Base-by-base conservation (phyloP, 2,888 invertebrate species). In the Patella pellucida region DNA sequence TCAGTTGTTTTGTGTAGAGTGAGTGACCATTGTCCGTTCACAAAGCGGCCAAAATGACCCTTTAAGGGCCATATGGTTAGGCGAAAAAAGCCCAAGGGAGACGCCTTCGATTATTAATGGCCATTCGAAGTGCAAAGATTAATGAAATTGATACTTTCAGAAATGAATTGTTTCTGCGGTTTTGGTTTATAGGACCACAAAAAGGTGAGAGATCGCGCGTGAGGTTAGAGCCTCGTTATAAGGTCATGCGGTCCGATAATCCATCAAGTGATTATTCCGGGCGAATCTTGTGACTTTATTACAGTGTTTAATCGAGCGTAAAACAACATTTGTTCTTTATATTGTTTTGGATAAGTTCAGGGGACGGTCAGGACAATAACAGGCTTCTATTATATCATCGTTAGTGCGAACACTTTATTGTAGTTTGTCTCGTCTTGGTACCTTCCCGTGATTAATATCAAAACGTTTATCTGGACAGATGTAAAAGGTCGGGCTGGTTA, bases 1-100 rank as follows among this genome's bases (percentile, higher is more conserved):
- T 12, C 19, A 62, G 62, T 23, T 41, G 23, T 62, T 62, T 62
- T 12, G 62, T 62, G 11, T 62, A 62, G 23, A 62, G 14, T 23
- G 23, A 62, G 19, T 62, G 62, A 62, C 62, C 62, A 62, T 62
- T 62, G 62, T 62, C 62, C 62, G 11, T 62, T 11, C 62, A 62
- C 62, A 62, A 62, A 62, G 62, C 62, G 12, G 23, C 62, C 19
- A 62, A 62, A 62, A 11, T 62, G 62, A 62, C 62, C 62, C 19
- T 62, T 62, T 62, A 62, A 19, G 62, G 23, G 62, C 62, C 62
- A 62, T 62, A 62, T 62, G 62, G 62, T 62, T 12, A 19, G 62
- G 23, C 23, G 62, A 23, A 62, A 62, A 23, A 62, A 23, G 11
- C 62, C 23, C 62, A 12, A 62, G 62, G 23, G 62, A 23, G 19